Evolutionary conservation across 2,888 invertebrate genomes (phyloP).

Genomic region (Podotricha telesiphe): DNA sequence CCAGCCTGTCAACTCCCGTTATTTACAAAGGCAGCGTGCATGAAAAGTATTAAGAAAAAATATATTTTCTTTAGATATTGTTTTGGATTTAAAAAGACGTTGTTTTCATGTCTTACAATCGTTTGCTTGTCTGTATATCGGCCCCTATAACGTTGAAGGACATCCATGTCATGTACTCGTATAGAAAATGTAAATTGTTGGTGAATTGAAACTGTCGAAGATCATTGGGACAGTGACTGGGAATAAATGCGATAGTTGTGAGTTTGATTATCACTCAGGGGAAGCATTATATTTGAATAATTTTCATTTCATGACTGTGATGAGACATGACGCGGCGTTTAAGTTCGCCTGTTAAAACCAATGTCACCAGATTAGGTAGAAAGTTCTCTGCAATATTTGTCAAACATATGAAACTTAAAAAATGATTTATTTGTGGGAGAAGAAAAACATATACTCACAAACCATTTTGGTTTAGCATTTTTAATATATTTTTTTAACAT

Average conservation of each 20-base stretch:
- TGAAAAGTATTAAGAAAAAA: not conserved
- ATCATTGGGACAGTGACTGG: not conserved
- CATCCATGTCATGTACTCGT: not conserved
- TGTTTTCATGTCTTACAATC: not conserved
- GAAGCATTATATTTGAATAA: not conserved
- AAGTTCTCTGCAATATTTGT: too few species aligned
- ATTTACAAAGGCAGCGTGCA: not conserved
- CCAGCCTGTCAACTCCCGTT: not conserved
- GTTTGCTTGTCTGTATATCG: not conserved
- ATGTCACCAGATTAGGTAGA: too few species aligned
- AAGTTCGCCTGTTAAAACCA: too few species aligned
- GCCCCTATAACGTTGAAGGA: not conserved
- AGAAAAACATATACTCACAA: too few species aligned
- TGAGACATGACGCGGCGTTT: too few species aligned
- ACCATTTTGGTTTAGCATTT: too few species aligned
- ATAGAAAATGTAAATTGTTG: not conserved
- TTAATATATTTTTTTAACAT: too few species aligned
- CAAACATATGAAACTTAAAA: too few species aligned
- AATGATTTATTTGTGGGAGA: too few species aligned
- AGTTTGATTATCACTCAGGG: not conserved
- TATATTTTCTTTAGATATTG: not conserved
- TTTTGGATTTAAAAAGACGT: not conserved
- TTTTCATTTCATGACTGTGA: not conserved
- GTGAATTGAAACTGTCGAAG: not conserved
- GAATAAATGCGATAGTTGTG: not conserved